Conservation (phyloP, 92 coral and sea anemone species). For the Ricordea florida region DNA sequence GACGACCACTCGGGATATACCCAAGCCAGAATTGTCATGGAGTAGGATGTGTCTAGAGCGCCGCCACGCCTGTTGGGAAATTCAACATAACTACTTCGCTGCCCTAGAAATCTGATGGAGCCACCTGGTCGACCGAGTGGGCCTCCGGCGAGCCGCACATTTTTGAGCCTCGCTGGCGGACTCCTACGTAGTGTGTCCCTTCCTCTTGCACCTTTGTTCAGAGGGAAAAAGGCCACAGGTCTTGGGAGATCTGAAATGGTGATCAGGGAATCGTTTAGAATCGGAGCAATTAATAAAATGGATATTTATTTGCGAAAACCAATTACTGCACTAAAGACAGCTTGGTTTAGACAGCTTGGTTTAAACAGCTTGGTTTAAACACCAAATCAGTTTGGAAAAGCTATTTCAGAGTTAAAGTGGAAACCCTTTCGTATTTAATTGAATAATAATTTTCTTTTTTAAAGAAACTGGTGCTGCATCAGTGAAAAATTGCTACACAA, state of each 20-base stretch:
- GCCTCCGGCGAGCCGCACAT: conserved; percentile 53
- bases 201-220: conserved; percentile 53
- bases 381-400: too few relatives aligned
- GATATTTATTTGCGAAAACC: too few relatives aligned
- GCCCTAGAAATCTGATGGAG: conserved; percentile 42
- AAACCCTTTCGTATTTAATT: too few relatives aligned
- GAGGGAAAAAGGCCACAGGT: conserved; percentile 59
- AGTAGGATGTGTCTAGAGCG: conserved; percentile 51
- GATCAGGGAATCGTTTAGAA: too few relatives aligned
- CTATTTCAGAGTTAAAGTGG: too few relatives aligned
- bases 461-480: too few relatives aligned
- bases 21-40: conserved; percentile 64
- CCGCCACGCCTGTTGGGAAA: conserved; percentile 63
- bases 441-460: too few relatives aligned
- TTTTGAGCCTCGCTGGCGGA: conserved; percentile 29
- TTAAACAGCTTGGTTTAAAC: too few relatives aligned
- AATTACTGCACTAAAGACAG: too few relatives aligned
- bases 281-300: too few relatives aligned
- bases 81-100: conserved; percentile 41
- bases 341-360: too few relatives aligned
- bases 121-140: conserved; percentile 64
- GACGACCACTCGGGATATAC: conserved; percentile 52
- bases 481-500: too few relatives aligned
- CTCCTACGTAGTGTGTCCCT: conserved; percentile 40
- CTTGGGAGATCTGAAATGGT: conserved; percentile 52